Percentiles rank a stretch among this genome's conserved stretches.
These are phyloP conservation scores for Stictocephala bisonia DNA, from an alignment of 2,888 invertebrate species.

Conservation along the genomic window DNA sequence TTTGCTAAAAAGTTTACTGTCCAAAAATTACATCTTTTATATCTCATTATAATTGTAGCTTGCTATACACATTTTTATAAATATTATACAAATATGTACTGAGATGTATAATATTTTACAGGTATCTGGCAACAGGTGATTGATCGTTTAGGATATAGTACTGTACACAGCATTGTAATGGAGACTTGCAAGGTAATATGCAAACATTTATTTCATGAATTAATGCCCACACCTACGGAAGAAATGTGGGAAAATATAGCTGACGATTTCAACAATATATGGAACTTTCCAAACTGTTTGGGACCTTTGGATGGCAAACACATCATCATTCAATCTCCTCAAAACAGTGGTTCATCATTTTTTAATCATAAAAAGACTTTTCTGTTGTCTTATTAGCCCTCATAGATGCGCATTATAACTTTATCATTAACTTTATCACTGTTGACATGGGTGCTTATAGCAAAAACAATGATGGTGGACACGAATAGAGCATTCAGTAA, in stretches of 20 bases:
- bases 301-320: neutral
- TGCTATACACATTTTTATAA: too few relatives aligned
- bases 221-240: slow-evolving; percentile 55
- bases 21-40: too few relatives aligned
- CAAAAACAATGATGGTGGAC: slow-evolving; percentile 61
- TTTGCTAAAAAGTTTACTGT: too few relatives aligned
- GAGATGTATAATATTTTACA: slow-evolving; percentile 3
- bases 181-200: slow-evolving; percentile 50
- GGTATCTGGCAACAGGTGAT: slow-evolving; percentile 20
- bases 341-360: neutral
- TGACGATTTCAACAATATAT: slow-evolving; percentile 49
- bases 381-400: slow-evolving; percentile 61
- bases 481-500: too few relatives aligned
- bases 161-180: slow-evolving; percentile 49
- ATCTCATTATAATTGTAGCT: too few relatives aligned
- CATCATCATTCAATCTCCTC: neutral
- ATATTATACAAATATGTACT: too few relatives aligned
- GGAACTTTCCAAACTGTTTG: slow-evolving; percentile 54
- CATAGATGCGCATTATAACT: slow-evolving; percentile 64
- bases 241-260: slow-evolving; percentile 53
- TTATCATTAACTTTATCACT: slow-evolving; percentile 61
- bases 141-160: slow-evolving; percentile 49
- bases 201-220: slow-evolving; percentile 43
- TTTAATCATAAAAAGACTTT: neutral
- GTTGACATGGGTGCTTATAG: slow-evolving; percentile 62